A percentile compares a stretch with the other conserved stretches of the same genome.
Conservation (phyloP, 2,797 vertebrate genomes). For the Rhinogobio ventralis region DNA sequence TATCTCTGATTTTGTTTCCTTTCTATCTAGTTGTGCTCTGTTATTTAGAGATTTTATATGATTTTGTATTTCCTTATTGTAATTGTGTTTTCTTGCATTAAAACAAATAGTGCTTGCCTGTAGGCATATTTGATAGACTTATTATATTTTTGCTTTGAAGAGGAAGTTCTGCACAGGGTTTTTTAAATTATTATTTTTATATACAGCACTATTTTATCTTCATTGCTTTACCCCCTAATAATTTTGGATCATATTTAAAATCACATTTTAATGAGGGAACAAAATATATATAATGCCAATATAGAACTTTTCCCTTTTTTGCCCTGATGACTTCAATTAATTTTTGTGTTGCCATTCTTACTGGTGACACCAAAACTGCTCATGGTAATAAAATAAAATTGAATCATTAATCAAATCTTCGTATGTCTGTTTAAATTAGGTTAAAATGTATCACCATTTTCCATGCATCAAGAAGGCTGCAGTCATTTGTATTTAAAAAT, state of each 20-base stretch:
- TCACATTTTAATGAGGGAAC: too few species aligned
- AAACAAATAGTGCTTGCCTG: too few species aligned
- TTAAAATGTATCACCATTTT: neutral
- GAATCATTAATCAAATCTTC: neutral
- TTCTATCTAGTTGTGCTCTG: too few species aligned
- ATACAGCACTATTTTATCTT: neutral
- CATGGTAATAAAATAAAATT: neutral
- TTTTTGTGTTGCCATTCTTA: neutral
- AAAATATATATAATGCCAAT: neutral
- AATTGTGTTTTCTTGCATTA: too few species aligned
- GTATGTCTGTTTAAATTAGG: neutral
- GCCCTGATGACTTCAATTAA: neutral
- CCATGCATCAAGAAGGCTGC: neutral
- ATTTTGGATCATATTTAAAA: neutral
- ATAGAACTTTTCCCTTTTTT: neutral
- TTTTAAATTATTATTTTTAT: too few species aligned
- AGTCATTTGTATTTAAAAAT: conserved; percentile 3
- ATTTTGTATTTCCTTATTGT: too few species aligned
- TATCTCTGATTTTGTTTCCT: too few species aligned
- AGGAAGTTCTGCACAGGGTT: neutral
- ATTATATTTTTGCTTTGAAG: neutral
- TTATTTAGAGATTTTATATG: too few species aligned
- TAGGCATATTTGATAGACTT: neutral
- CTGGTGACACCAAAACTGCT: neutral
- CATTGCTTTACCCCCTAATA: neutral